Conservation (phyloP, 2,888 invertebrate genomes). For the Parnassius apollo region DNA sequence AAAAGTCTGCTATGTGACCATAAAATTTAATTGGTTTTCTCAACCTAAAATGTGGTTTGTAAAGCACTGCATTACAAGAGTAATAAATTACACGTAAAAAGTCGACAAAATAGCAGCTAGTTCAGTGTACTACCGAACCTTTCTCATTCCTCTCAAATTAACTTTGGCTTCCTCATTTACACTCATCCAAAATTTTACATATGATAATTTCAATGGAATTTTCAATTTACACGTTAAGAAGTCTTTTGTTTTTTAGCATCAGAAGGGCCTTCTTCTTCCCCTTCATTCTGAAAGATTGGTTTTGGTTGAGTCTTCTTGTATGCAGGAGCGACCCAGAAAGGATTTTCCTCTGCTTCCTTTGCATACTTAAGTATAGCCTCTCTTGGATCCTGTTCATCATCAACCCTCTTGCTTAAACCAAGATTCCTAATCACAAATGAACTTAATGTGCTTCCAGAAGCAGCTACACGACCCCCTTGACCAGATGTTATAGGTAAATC, state of each 20-base stretch:
- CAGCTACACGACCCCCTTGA: constrained; percentile 95
- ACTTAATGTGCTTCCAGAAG: constrained; percentile 96
- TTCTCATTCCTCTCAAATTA: too few relatives aligned
- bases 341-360: constrained; percentile 97
- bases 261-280: constrained; percentile 73
- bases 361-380: constrained; percentile 97
- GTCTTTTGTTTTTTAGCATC: constrained; percentile 78
- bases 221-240: not conserved
- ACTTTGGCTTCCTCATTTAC: too few relatives aligned
- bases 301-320: constrained; percentile 94
- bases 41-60: too few relatives aligned
- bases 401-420: constrained; percentile 94
- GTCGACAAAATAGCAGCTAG: too few relatives aligned
- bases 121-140: too few relatives aligned
- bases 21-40: too few relatives aligned
- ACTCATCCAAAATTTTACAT: too few relatives aligned
- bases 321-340: constrained; percentile 97
- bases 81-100: too few relatives aligned
- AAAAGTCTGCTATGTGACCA: too few relatives aligned
- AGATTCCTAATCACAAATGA: constrained; percentile 98
- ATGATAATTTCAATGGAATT: too few relatives aligned
- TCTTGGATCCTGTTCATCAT: constrained; percentile 96
- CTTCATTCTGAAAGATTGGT: constrained; percentile 86
- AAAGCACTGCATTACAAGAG: too few relatives aligned
- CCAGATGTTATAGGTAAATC: constrained; percentile 94